These are phyloP conservation scores for Drosophila watanabei DNA, from an alignment of 1,140 invertebrate genomes.

Conservation along the genomic window DNA sequence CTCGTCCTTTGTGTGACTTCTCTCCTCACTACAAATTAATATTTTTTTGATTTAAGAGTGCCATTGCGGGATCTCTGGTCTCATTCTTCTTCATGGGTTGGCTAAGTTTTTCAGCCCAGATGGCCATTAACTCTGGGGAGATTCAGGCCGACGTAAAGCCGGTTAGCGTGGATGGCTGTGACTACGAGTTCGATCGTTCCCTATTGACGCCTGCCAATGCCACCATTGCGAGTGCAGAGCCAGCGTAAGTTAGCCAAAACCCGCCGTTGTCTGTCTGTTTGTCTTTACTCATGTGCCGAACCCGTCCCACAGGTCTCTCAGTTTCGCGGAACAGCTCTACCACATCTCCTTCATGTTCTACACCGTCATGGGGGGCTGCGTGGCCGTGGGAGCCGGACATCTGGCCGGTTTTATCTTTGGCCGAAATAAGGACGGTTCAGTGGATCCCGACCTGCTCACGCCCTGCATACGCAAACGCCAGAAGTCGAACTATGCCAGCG, in stretches of 20 bases:
- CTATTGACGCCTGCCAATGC: constrained; percentile 84
- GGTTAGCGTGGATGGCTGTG: constrained; percentile 89
- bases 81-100: constrained; percentile 91
- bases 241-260: constrained; percentile 49
- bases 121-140: constrained; percentile 88
- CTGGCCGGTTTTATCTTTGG: constrained; percentile 62
- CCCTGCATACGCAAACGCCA: constrained; percentile 54
- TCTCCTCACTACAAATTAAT: not conserved
- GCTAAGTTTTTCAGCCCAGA: constrained; percentile 91
- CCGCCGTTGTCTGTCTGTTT: not conserved
- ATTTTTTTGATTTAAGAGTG: constrained; percentile 88
- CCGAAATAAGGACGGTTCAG: constrained; percentile 39
- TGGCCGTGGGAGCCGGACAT: constrained; percentile 49
- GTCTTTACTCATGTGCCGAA: not conserved
- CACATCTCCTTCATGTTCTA: constrained; percentile 75
- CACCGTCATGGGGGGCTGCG: constrained; percentile 33
- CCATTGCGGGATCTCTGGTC: constrained; percentile 89
- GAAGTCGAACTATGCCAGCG: constrained; percentile 52
- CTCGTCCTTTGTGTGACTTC: not conserved
- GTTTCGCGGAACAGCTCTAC: constrained; percentile 66
- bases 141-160: constrained; percentile 88
- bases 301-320: constrained; percentile 48
- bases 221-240: constrained; percentile 15
- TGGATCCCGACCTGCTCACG: constrained; percentile 62
- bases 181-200: constrained; percentile 85